Conservation (phyloP, 2,888 invertebrate species). For the Cancer borealis region DNA sequence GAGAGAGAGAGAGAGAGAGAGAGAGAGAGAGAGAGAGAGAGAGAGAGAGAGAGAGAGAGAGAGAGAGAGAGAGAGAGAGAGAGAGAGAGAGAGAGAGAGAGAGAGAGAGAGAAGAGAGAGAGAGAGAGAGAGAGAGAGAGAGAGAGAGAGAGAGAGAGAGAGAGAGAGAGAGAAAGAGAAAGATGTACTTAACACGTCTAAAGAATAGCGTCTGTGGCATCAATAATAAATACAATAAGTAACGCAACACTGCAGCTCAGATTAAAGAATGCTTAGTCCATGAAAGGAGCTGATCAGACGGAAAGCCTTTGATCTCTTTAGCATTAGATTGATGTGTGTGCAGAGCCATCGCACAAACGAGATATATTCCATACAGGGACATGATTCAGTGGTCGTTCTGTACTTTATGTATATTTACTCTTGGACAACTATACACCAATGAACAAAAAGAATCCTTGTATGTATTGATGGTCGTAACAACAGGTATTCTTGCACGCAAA, state of each 20-base stretch:
- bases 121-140: background rate
- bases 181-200: background rate
- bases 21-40: too few species aligned
- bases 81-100: conserved; percentile 9
- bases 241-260: conserved; percentile 1
- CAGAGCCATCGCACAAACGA: background rate
- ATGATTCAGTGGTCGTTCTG: background rate
- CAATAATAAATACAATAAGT: background rate
- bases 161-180: background rate
- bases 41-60: background rate
- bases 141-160: conserved; percentile 17
- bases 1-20: too few species aligned
- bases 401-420: too few species aligned
- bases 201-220: background rate
- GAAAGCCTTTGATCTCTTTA: conserved; percentile 20
- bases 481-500: too few species aligned
- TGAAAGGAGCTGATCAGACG: conserved; percentile 5
- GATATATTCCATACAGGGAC: background rate
- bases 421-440: too few species aligned
- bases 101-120: conserved; percentile 13
- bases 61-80: conserved; percentile 1
- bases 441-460: too few species aligned
- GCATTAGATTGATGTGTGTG: background rate
- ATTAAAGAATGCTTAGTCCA: conserved; percentile 10
- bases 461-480: too few species aligned